Conservation (phyloP, 2,113 vertebrate species). For the Platycercus adscitus region DNA sequence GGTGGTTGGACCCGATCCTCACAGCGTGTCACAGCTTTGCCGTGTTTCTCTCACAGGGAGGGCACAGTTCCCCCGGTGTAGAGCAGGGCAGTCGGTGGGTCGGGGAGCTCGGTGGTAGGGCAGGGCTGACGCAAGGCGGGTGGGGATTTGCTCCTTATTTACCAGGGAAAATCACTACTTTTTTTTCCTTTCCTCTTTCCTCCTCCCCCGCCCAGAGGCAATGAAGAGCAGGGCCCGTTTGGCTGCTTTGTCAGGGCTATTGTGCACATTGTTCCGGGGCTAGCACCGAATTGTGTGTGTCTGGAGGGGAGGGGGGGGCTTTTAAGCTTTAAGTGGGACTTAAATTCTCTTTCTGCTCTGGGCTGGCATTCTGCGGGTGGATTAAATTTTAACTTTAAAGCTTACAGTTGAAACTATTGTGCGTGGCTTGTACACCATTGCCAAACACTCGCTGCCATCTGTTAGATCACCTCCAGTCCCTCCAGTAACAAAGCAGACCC, state of each 20-base stretch:
- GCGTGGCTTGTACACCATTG: background rate
- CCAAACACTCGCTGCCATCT: slow-evolving; percentile 59
- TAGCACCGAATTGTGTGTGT: background rate
- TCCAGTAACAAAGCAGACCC: slow-evolving; percentile 7
- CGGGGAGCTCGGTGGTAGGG: background rate
- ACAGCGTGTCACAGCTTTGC: background rate
- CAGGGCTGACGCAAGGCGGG: background rate
- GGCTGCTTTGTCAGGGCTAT: background rate
- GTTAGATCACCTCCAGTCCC: slow-evolving; percentile 54
- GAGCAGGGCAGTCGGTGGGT: background rate
- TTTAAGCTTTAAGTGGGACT: slow-evolving; percentile 45
- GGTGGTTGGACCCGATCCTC: background rate
- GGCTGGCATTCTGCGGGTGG: slow-evolving; percentile 25
- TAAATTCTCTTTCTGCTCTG: slow-evolving; percentile 23
- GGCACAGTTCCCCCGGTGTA: accelerated
- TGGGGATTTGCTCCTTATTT: slow-evolving; percentile 86
- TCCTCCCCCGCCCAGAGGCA: slow-evolving; percentile 72
- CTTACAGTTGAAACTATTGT: slow-evolving; percentile 49
- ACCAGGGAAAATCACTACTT: slow-evolving; percentile 85
- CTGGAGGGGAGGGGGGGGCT: background rate
- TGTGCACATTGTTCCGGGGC: slow-evolving; percentile 6
- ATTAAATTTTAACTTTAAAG: slow-evolving; percentile 62
- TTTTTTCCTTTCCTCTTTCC: slow-evolving; percentile 73
- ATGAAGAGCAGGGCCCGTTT: slow-evolving; percentile 85
- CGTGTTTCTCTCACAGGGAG: accelerated